Evolutionary conservation across 2,797 vertebrate genomes (phyloP).

Genomic region (Dryobates pubescens): DNA sequence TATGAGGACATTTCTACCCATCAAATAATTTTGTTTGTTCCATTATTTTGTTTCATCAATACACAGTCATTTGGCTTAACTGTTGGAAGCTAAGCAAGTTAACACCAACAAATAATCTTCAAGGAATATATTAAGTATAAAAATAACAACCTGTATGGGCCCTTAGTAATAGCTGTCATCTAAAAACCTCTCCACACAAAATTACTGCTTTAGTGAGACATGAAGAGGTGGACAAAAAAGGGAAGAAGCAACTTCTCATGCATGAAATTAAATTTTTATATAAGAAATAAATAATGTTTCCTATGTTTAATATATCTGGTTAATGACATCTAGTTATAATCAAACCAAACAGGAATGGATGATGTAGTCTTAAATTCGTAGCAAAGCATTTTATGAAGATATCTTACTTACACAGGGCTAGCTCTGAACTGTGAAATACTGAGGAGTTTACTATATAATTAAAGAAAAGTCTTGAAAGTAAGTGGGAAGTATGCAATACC

Average conservation of each 20-base stretch:
- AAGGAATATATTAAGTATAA: background rate
- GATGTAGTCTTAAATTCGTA: background rate
- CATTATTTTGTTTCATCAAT: background rate
- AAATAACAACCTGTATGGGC: background rate
- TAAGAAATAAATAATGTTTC: conserved; percentile 33
- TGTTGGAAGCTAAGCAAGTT: background rate
- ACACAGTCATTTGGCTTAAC: background rate
- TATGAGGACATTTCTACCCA: background rate
- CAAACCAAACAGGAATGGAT: background rate
- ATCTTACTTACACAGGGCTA: background rate
- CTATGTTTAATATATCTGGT: background rate
- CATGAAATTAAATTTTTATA: conserved; percentile 38
- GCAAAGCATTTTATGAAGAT: background rate
- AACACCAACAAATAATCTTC: background rate
- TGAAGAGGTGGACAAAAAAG: conserved; percentile 10
- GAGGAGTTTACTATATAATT: conserved; percentile 36
- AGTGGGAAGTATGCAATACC: background rate
- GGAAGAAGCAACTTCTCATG: conserved; percentile 30
- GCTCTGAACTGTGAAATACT: conserved; percentile 1
- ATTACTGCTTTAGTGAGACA: background rate
- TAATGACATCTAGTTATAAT: conserved; percentile 26
- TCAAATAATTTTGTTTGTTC: background rate
- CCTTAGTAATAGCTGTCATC: background rate
- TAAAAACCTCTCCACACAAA: background rate
- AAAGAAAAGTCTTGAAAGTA: conserved; percentile 26